Conservation (phyloP, 2,113 vertebrate genomes). For the Nyctereutes procyonoides region DNA sequence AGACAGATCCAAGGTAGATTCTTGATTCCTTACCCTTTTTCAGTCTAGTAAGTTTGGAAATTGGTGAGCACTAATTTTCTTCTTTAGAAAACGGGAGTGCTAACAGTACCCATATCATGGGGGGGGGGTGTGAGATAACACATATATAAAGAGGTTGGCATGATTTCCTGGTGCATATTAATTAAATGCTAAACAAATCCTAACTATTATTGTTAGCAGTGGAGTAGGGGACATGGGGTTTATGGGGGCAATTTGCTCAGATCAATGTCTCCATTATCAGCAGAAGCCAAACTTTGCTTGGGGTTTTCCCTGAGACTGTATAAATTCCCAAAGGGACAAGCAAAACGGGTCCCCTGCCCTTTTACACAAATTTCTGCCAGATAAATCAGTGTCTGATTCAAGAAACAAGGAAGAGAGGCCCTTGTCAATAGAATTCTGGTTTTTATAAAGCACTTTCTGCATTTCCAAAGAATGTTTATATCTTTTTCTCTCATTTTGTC, state of each 20-base stretch:
- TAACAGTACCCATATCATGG: not conserved
- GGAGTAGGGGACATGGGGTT: not conserved
- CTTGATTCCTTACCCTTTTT: not conserved
- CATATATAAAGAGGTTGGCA: not conserved
- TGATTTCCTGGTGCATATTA: not conserved
- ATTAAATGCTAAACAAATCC: conserved; percentile 18
- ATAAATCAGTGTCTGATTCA: not conserved
- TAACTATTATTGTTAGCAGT: not conserved
- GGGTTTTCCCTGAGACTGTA: not conserved
- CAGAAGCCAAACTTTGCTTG: not conserved
- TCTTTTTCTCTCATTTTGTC: not conserved
- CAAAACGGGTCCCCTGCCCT: fast-evolving
- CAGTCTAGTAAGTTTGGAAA: not conserved
- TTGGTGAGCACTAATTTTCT: not conserved
- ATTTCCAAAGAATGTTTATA: not conserved
- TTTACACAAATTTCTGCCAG: not conserved
- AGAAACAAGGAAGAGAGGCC: not conserved
- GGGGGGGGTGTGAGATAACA: not conserved
- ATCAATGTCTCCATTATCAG: conserved; percentile 29
- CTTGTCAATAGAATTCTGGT: not conserved
- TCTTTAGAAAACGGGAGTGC: not conserved
- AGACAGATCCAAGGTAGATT: not conserved
- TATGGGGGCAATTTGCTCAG: not conserved
- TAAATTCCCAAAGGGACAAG: not conserved
- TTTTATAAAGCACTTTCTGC: not conserved